A percentile compares a stretch with the other conserved stretches of the same genome.
Evolutionary conservation across 2,113 vertebrate genomes (phyloP).

Genomic region (Amblyopsis rosae): DNA sequence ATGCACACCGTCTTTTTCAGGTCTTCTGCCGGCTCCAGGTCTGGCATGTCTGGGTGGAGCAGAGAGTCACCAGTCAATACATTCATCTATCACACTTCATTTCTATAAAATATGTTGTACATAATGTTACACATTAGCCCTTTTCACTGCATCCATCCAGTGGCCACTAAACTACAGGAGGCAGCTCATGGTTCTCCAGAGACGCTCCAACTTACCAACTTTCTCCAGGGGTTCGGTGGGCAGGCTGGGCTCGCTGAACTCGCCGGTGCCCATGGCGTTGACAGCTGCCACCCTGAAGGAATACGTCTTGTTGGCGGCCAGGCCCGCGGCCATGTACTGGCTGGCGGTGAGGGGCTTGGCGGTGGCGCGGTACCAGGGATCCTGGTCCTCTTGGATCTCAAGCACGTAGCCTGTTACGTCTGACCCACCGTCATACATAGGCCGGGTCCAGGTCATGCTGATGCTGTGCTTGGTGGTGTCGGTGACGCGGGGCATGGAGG

Average conservation of each 20-base stretch:
- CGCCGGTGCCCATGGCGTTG: slow-evolving; percentile 90
- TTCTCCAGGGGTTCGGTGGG: slow-evolving; percentile 89
- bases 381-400: slow-evolving; percentile 89
- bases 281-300: slow-evolving; percentile 91
- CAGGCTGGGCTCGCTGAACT: slow-evolving; percentile 88
- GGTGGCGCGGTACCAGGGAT: slow-evolving; percentile 93
- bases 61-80: not conserved
- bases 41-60: slow-evolving; percentile 85
- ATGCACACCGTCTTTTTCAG: slow-evolving; percentile 93
- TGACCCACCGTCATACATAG: slow-evolving; percentile 92
- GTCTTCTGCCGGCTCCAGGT: slow-evolving; percentile 92
- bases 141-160: too few relatives aligned
- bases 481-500: slow-evolving; percentile 90
- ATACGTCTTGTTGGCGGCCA: slow-evolving; percentile 88
- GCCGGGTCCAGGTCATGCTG: slow-evolving; percentile 92
- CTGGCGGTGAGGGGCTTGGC: slow-evolving; percentile 82
- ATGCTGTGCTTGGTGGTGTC: slow-evolving; percentile 95
- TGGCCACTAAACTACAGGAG: not conserved
- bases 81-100: too few relatives aligned
- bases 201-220: slow-evolving; percentile 80
- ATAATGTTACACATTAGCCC: too few relatives aligned
- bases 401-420: slow-evolving; percentile 91
- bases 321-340: slow-evolving; percentile 85
- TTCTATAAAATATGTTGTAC: too few relatives aligned
- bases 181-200: not conserved